Base-by-base conservation (phyloP, 2,888 invertebrate species). In the Hydriomena furcata region DNA sequence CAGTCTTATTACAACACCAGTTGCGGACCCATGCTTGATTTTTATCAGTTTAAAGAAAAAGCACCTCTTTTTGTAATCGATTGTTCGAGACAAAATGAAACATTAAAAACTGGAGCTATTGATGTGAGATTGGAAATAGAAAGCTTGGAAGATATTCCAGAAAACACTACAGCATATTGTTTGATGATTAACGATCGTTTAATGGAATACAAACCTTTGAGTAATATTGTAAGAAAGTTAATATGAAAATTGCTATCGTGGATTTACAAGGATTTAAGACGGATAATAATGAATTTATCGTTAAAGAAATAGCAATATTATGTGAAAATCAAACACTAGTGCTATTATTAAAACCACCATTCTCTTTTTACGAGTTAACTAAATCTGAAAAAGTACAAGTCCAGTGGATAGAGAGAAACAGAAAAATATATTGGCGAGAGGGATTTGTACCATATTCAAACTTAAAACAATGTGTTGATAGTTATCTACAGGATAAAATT, bases 91-190 rank as follows among this genome's bases (percentile, higher is more conserved):
- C 17, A 17, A 17, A 17, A 17, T 4, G 17, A 17, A 3, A 17
- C 2, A 2, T 17, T 17, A 4, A 17, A 17, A 4, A 17, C 17
- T 17, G 17, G 17, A 1, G 56, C 67, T 8, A 32, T 38, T 6
- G 56, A 66, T 31, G 61, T 65, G 0, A 46, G 60, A 0, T 13
- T 66, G 30, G 69, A 68, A 52, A 52, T 69, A n/a, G 65, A 68
- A 43, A 44, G 43, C 32, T 47, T 35, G 7, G 27, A 31, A 43
- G 40, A 49, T 21, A 51, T 67, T 17, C 60, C 66, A 20, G 49
- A 60, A 2, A 52, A 59, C 2, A 66, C 61, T 3, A 28, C 41
- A 20, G 63, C 60, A 5, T 66, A 63, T 28, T 66, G 64, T 54
- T 47, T 65, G 2, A 64, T 21, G 21, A 21, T 21, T 21, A 4